Evolutionary conservation across 2,113 vertebrate genomes (phyloP).

Genomic region (Riparia riparia): DNA sequence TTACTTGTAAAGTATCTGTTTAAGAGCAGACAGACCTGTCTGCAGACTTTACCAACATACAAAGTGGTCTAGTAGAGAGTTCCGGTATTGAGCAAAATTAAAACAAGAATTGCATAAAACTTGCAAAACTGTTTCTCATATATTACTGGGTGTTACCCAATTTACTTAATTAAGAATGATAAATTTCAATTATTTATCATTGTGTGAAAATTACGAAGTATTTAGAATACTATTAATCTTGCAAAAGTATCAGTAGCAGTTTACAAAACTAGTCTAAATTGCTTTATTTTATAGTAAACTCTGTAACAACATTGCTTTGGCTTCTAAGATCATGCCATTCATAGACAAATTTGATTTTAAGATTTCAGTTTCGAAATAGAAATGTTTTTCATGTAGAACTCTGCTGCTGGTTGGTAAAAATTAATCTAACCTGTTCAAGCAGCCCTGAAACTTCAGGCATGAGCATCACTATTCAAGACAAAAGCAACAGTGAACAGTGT

Average conservation of each 20-base stretch:
- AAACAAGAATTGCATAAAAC: not conserved
- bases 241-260: not conserved
- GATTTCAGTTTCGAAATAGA: not conserved
- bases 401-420: not conserved
- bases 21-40: not conserved
- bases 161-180: not conserved
- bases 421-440: not conserved
- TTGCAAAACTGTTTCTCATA: not conserved
- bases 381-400: not conserved
- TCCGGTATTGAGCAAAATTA: not conserved
- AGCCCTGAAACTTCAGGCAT: not conserved
- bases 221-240: not conserved
- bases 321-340: not conserved
- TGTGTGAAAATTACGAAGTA: not conserved
- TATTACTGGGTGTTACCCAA: not conserved
- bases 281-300: not conserved
- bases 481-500: not conserved
- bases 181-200: not conserved
- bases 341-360: not conserved
- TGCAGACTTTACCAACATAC: rapidly evolving
- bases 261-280: not conserved
- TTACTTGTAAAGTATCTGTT: not conserved
- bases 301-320: not conserved
- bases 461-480: not conserved
- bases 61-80: not conserved